Evolutionary conservation across 2,888 invertebrate species (phyloP), one percentile per base, ranked within the genome.

Genomic region (Harpagoxenus sublaevis): DNA sequence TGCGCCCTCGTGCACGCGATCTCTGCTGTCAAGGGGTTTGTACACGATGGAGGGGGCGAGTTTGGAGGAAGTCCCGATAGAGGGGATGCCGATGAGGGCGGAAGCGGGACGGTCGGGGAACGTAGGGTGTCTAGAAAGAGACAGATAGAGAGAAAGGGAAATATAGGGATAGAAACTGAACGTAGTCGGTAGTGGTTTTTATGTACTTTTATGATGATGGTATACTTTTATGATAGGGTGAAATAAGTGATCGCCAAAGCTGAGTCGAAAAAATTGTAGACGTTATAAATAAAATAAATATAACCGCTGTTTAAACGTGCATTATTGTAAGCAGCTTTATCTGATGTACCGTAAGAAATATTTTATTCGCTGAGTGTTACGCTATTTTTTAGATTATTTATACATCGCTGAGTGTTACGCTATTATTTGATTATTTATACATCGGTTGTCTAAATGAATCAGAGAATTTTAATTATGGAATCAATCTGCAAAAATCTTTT

Each of bases 1-100:
- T 93, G 94, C 94, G 94, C 94, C 91, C 92, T 94, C 87, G 90
- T 86, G 65, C 79, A 83, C 83, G 90, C 91, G 90, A 91, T 92
- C 90, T 91, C 90, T 91, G 89, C 90, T 90, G 85, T 90, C 89
- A 91, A 90, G 88, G 90, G 88, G 83, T 86, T 87, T 82, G 71
- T 83, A 84, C 78, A 51, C 83, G 51, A 55, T 86, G 70, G 86
- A 85, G 71, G 85, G 84, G 87, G 71, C 57, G 81, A 87, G 87
- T 81, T 83, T 84, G 82, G 85, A 66, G 87, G 57, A 87, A 83
- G 79, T 75, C 66, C 68, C 75, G 77, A 74, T 71, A 66, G 82
- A 48, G 77, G 84, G 66, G 79, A 68, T 60, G 60, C 53, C 18
- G 68, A 9, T 35, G 62, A 55, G n/a, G 77, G 66, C 63, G 71